Percentiles rank a stretch among this genome's conserved stretches.
These are phyloP conservation scores for Leptinotarsa defecta DNA, from an alignment of 1,140 invertebrate species.

Conservation along the genomic window DNA sequence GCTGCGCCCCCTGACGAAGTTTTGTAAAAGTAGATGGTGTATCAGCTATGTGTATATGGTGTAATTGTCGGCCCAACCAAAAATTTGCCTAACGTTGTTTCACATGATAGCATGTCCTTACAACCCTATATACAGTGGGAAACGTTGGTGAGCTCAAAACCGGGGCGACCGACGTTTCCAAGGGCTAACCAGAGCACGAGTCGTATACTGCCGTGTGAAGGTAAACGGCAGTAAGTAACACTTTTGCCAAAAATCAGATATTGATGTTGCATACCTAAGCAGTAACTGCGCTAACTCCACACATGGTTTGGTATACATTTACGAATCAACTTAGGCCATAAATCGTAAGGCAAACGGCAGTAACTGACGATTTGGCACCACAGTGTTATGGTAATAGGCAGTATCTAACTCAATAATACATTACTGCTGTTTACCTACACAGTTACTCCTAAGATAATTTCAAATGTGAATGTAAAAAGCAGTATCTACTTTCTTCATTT, in stretches of 20 bases:
- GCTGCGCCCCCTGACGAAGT: no score
- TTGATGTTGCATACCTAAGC: neutral
- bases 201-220: no score
- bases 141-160: no score
- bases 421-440: conserved; percentile 16
- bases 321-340: conserved; percentile 11
- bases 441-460: conserved; percentile 1
- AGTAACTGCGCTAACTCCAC: neutral
- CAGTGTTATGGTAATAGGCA: conserved; percentile 13
- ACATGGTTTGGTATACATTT: conserved; percentile 9
- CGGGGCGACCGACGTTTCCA: no score
- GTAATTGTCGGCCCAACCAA: no score
- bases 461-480: conserved; percentile 13
- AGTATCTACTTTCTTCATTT: conserved; percentile 9
- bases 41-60: no score
- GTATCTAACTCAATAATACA: conserved; percentile 3
- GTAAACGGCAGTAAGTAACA: no score
- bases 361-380: conserved; percentile 8
- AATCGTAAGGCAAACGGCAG: conserved; percentile 8
- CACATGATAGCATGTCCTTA: no score
- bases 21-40: no score
- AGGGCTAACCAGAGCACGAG: no score
- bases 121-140: no score
- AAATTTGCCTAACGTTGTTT: no score
- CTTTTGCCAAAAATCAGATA: neutral